Percentiles rank a stretch among this genome's conserved stretches.
Conservation (phyloP, 2,113 vertebrate genomes). For the Pandion haliaetus region DNA sequence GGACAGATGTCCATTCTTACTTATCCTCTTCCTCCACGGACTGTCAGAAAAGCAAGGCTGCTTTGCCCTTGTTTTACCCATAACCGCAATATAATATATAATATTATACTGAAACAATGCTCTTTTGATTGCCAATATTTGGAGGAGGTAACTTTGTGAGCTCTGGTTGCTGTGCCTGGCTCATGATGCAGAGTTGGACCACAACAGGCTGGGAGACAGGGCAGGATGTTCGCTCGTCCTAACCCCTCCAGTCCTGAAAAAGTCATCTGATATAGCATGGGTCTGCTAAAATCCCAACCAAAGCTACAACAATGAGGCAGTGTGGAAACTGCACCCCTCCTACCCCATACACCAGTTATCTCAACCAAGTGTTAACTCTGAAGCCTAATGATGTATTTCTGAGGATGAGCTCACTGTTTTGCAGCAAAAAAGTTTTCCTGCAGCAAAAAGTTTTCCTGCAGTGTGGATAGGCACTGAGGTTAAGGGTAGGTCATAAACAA, state of each 20-base stretch:
- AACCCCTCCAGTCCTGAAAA: neutral
- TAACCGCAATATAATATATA: too few relatives aligned
- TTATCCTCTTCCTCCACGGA: neutral
- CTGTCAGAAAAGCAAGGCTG: neutral
- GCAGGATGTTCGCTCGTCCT: neutral
- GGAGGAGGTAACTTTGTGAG: neutral
- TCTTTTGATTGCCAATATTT: neutral
- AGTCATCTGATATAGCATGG: neutral
- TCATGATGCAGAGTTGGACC: neutral
- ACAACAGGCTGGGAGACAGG: neutral
- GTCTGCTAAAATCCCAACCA: neutral
- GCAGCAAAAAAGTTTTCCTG: neutral
- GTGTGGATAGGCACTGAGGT: too few relatives aligned
- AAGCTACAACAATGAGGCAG: neutral
- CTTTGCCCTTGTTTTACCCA: neutral
- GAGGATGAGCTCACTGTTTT: neutral
- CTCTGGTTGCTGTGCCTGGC: neutral
- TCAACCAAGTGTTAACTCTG: neutral
- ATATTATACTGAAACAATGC: neutral
- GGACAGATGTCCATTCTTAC: accelerated
- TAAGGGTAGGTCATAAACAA: neutral
- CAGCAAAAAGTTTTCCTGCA: neutral
- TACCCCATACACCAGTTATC: neutral
- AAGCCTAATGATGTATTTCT: neutral
- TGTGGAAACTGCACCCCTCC: neutral